Evolutionary conservation across 2,888 invertebrate species (phyloP).

Genomic region (Lepidochitona cinerea): DNA sequence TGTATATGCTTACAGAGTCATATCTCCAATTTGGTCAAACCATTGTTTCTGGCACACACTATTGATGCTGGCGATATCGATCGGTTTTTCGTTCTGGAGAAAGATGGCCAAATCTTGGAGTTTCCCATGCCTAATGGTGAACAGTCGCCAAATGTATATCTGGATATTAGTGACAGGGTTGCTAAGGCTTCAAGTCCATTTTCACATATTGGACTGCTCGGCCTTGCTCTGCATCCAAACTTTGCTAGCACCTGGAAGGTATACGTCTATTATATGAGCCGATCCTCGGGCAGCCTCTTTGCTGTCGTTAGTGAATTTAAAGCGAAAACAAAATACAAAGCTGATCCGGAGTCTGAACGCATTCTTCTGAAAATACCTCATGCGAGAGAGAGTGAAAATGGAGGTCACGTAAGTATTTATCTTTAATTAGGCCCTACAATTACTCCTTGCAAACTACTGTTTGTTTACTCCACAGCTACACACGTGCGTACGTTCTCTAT

Average conservation of each 20-base stretch:
- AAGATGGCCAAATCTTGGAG: slow-evolving; percentile 44
- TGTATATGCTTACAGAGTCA: background rate
- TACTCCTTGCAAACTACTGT: too few relatives aligned
- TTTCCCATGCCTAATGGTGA: background rate
- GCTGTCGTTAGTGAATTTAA: slow-evolving; percentile 11
- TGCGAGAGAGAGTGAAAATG: slow-evolving; percentile 40
- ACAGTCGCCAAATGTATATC: slow-evolving; percentile 37
- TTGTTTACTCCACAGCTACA: too few relatives aligned
- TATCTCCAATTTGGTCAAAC: background rate
- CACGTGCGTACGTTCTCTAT: too few relatives aligned
- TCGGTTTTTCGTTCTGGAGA: slow-evolving; percentile 62
- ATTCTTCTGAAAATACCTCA: slow-evolving; percentile 32
- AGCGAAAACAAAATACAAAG: slow-evolving; percentile 15
- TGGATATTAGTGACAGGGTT: slow-evolving; percentile 44
- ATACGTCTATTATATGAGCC: slow-evolving; percentile 52
- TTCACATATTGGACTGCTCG: slow-evolving; percentile 57
- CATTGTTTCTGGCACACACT: background rate
- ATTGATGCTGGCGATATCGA: slow-evolving; percentile 43
- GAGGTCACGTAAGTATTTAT: slow-evolving; percentile 42
- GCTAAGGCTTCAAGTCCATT: slow-evolving; percentile 29
- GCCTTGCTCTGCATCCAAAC: slow-evolving; percentile 56
- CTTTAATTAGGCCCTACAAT: too few relatives aligned
- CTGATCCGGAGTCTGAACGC: slow-evolving; percentile 25
- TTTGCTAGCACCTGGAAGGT: slow-evolving; percentile 44
- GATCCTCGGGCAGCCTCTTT: background rate